A percentile compares a stretch with the other conserved stretches of the same genome.
phyloP scores from a whole-genome alignment of 2,797 vertebrate species.

The Leuciscus waleckii region DNA sequence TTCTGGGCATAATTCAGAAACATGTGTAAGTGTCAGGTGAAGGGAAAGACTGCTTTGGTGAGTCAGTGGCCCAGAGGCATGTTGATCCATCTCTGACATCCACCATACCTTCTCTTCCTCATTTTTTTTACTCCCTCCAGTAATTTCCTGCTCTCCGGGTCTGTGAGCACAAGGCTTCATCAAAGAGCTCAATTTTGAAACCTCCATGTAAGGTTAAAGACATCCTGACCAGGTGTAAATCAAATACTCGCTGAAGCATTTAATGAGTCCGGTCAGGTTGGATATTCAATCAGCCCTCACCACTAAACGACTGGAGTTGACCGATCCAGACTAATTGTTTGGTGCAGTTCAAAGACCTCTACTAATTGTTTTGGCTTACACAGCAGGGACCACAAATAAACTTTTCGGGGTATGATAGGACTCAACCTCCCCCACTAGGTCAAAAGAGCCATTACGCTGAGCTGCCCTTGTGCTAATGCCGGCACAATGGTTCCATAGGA shows the following conservation, averaged over 20 bases:
- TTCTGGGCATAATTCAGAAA: slow-evolving; percentile 60
- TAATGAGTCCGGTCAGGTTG: slow-evolving; percentile 55
- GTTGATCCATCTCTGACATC: slow-evolving; percentile 65
- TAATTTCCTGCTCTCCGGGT: slow-evolving; percentile 71
- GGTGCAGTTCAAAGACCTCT: slow-evolving; percentile 34
- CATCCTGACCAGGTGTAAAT: slow-evolving; percentile 61
- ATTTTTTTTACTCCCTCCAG: slow-evolving; percentile 64
- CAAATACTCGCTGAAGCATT: slow-evolving; percentile 63
- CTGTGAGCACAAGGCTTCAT: slow-evolving; percentile 62
- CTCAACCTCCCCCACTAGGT: slow-evolving; percentile 33
- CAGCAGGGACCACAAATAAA: slow-evolving; percentile 43
- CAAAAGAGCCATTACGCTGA: slow-evolving; percentile 21
- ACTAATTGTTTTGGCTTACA: slow-evolving; percentile 38
- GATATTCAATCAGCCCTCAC: slow-evolving; percentile 41
- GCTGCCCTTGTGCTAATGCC: slow-evolving; percentile 60
- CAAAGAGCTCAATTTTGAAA: slow-evolving; percentile 24
- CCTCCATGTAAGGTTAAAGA: slow-evolving; percentile 24
- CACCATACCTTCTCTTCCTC: slow-evolving; percentile 60
- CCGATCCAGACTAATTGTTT: slow-evolving; percentile 32
- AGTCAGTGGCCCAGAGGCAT: slow-evolving; percentile 69
- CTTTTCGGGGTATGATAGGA: neutral
- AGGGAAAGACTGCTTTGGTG: slow-evolving; percentile 60
- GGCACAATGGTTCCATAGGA: slow-evolving; percentile 67
- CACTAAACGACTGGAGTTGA: neutral
- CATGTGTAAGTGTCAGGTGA: slow-evolving; percentile 71